A percentile compares a stretch with the other conserved stretches of the same genome.
Evolutionary conservation across 2,113 vertebrate genomes (phyloP).

Genomic region (Ptyas mucosa): DNA sequence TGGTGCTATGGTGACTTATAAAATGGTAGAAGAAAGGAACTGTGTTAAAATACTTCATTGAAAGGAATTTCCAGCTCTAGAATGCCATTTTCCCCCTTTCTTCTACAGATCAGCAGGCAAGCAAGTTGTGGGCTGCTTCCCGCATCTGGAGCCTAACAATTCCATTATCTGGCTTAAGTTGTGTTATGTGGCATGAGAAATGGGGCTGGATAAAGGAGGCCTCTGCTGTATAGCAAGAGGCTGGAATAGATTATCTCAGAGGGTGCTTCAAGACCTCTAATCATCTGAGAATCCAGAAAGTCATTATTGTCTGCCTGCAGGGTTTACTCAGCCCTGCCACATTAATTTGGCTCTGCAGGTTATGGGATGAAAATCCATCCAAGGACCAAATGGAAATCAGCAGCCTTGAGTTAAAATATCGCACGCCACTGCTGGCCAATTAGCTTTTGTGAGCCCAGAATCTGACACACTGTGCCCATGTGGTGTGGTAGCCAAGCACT

Average conservation of each 20-base stretch:
- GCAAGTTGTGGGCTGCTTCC: background rate
- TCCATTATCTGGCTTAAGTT: no score
- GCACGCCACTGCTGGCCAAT: background rate
- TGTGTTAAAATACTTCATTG: background rate
- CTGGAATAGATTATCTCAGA: background rate
- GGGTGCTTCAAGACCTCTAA: background rate
- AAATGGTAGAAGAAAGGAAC: background rate
- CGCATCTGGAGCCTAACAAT: background rate
- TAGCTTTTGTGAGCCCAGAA: background rate
- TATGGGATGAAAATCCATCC: background rate
- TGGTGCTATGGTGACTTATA: no score
- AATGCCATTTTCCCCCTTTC: background rate
- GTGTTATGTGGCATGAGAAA: background rate
- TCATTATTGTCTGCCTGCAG: no score
- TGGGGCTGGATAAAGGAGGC: background rate
- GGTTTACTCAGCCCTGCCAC: no score
- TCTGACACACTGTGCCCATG: background rate
- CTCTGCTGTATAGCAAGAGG: no score
- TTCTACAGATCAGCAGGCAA: background rate
- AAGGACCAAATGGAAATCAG: fast-evolving
- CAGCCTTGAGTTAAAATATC: background rate
- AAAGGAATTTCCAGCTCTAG: background rate
- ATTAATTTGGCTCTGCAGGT: fast-evolving
- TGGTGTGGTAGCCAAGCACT: background rate
- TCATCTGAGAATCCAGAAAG: background rate